Conservation (phyloP, 2,797 vertebrate species). For the Mus spretus region DNA sequence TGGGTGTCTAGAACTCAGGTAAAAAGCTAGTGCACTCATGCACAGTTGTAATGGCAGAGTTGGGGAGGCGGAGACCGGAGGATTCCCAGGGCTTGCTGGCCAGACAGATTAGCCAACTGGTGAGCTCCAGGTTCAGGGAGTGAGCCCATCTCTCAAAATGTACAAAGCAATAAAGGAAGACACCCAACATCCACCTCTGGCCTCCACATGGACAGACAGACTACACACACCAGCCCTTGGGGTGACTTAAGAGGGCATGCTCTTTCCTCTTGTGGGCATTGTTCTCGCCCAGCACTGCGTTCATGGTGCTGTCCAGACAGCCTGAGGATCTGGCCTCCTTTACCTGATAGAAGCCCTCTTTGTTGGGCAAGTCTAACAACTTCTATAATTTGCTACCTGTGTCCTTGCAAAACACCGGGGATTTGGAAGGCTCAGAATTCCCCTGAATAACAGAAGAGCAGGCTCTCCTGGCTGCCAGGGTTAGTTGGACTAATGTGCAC, state of each 20-base stretch:
- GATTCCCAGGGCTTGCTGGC: neutral
- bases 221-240: neutral
- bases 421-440: neutral
- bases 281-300: neutral
- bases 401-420: conserved; percentile 6
- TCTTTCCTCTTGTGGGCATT: neutral
- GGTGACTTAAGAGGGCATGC: neutral
- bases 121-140: neutral
- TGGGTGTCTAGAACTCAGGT: neutral
- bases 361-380: neutral
- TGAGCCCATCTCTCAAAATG: neutral
- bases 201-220: neutral
- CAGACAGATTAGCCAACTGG: neutral
- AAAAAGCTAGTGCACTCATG: neutral
- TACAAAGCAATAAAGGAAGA: neutral
- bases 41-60: neutral
- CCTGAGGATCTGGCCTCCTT: neutral
- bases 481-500: neutral
- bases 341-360: neutral
- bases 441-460: neutral
- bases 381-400: neutral
- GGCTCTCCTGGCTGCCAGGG: neutral
- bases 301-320: neutral
- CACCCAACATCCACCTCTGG: neutral
- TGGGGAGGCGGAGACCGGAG: neutral